Conservation (phyloP, 2,888 invertebrate genomes). For the Perizoma affinitatum region DNA sequence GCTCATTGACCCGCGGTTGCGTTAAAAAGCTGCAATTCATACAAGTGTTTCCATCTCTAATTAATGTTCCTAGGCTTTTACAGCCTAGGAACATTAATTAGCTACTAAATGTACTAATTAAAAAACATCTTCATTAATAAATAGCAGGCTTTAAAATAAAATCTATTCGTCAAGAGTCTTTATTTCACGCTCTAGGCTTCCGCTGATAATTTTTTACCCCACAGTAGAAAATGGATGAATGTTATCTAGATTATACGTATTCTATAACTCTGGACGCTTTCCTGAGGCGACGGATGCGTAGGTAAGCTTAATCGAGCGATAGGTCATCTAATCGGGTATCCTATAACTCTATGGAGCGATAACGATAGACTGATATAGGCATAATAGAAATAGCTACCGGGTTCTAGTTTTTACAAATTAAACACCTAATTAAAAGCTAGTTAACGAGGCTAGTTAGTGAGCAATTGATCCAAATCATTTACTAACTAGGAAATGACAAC, state of each 20-base stretch:
- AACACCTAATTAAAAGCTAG: slow-evolving; percentile 20
- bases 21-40: no score
- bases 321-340: slow-evolving; percentile 29
- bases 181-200: slow-evolving; percentile 7
- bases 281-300: slow-evolving; percentile 37
- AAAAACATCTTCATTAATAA: no score
- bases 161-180: background rate
- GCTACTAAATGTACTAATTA: no score
- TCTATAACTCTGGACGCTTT: slow-evolving; percentile 37
- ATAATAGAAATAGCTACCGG: slow-evolving; percentile 14
- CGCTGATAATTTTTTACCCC: slow-evolving; percentile 23
- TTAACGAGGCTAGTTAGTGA: slow-evolving; percentile 11
- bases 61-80: background rate
- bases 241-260: slow-evolving; percentile 38
- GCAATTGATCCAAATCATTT: slow-evolving; percentile 21
- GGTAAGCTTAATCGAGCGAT: slow-evolving; percentile 34
- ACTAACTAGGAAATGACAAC: slow-evolving; percentile 16
- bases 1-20: no score
- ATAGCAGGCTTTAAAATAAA: slow-evolving; percentile 1
- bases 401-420: slow-evolving; percentile 16
- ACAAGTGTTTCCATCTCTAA: background rate
- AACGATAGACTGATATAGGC: slow-evolving; percentile 9
- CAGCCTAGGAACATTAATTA: background rate
- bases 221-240: slow-evolving; percentile 32
- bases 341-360: background rate